Evolutionary conservation across 1,140 invertebrate genomes (phyloP), one percentile per base, ranked within the genome.

Genomic region (Zaprionus taronus): DNA sequence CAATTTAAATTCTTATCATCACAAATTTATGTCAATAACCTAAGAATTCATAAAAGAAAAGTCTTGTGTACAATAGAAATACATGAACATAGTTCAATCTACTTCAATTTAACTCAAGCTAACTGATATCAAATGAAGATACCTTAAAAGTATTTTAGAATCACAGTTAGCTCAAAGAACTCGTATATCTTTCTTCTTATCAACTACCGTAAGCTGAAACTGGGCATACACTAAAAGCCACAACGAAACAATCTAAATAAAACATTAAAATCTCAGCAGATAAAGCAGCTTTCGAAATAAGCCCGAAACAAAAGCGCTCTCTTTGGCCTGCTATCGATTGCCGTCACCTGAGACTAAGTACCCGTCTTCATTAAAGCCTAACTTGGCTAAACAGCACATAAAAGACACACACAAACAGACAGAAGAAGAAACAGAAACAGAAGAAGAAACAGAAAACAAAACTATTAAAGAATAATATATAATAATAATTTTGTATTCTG

Each of bases 401-500:
- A 22, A 51, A 51, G 5, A 5, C 47, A 51, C 47, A 51, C 5
- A 31, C 22, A n/a, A 0, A 57, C 36, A 28, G n/a, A 36, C 14
- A 20, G 11, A 57, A 57, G 14, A 36, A 57, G 15, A 20, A 55
- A 56, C 9, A 57, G 15, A 20, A 55, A 56, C 9, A 57, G 26
- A 49, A 28, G 11, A 57, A 5, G 4, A 47, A 61, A 12, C 11
- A 44, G 60, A 67, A 73, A 61, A 55, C 47, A 66, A 65, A 38
- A 38, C 64, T 57, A 66, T 66, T 56, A 58, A 65, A 49, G 24
- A 49, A 49, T 20, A 34, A 68, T 70, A 75, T 75, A 71, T 26
- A 53, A 60, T 75, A 71, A 62, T 55, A 61, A 75, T 67, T 22
- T 51, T 44, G 34, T 72, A 61, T 64, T 66, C 51, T 51, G 47